These are phyloP conservation scores for Pachliopta kotzebuea DNA, from an alignment of 2,888 invertebrate genomes.

Conservation along the genomic window DNA sequence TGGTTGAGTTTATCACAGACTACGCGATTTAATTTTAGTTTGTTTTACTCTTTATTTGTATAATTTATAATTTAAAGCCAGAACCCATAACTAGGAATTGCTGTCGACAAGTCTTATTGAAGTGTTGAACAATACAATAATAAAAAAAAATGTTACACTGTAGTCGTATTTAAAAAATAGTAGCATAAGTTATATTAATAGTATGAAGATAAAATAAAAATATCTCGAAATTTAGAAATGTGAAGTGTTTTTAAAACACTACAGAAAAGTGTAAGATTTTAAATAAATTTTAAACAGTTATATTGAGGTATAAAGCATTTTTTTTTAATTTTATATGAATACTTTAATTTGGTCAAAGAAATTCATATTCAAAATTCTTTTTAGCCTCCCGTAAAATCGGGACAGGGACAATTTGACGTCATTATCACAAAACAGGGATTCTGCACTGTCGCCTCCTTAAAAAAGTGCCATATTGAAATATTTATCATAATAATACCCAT, in stretches of 20 bases:
- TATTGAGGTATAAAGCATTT: conserved; percentile 33
- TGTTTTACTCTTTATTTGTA: no score
- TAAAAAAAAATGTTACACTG: no score
- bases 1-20: no score
- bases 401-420: conserved; percentile 56
- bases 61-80: no score
- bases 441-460: conserved; percentile 47
- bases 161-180: neutral
- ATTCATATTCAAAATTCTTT: conserved; percentile 51
- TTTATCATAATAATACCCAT: conserved; percentile 33
- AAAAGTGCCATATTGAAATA: conserved; percentile 56
- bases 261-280: neutral
- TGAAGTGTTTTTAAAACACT: neutral
- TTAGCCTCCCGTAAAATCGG: conserved; percentile 48
- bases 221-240: neutral
- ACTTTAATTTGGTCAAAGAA: conserved; percentile 55
- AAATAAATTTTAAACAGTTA: neutral
- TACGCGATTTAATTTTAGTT: no score
- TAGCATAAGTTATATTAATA: neutral
- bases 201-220: neutral
- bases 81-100: no score
- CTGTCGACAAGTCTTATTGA: no score
- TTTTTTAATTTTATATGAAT: conserved; percentile 50
- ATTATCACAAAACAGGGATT: conserved; percentile 64
- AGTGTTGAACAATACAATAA: neutral